These are phyloP conservation scores for Incurvaria masculella DNA, from an alignment of 2,888 invertebrate genomes.

Conservation along the genomic window DNA sequence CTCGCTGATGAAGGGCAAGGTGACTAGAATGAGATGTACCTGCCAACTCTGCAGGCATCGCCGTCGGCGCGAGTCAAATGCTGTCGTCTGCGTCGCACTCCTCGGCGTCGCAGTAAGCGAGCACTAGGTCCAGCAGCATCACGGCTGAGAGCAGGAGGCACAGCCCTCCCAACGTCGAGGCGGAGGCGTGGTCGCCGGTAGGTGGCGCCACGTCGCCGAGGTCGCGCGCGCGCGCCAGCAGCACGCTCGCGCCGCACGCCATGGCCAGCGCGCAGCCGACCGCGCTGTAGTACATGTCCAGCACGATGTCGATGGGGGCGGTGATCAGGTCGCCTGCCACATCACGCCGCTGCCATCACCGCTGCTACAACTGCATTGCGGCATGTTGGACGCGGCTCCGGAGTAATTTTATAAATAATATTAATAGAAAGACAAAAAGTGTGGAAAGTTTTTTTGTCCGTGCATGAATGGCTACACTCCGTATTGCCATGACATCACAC, in stretches of 20 bases:
- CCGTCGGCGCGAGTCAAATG: no score
- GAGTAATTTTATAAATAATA: conserved; percentile 1
- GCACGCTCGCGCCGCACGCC: conserved; percentile 32
- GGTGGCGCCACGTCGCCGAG: conserved; percentile 24
- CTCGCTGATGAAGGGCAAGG: no score
- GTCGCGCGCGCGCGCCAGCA: conserved; percentile 26
- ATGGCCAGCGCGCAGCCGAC: conserved; percentile 35
- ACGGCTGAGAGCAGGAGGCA: conserved; percentile 32
- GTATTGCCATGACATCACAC: no score
- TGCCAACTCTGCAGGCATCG: no score
- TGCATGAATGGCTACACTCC: no score
- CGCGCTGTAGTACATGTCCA: conserved; percentile 45
- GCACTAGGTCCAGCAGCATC: conserved; percentile 39
- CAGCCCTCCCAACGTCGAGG: conserved; percentile 28
- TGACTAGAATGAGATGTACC: no score
- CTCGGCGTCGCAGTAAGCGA: conserved; percentile 47
- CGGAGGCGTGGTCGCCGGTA: conserved; percentile 32
- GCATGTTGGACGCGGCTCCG: conserved; percentile 4
- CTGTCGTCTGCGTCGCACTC: conserved; percentile 43
- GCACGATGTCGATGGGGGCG: conserved; percentile 44
- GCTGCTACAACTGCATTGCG: conserved; percentile 8
- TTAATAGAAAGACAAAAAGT: conserved; percentile 2
- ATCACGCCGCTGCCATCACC: conserved; percentile 8
- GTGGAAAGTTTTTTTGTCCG: no score
- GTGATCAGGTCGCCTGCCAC: conserved; percentile 39